Base-by-base conservation (phyloP, 2,113 vertebrate species). In the Glareola pratincola region DNA sequence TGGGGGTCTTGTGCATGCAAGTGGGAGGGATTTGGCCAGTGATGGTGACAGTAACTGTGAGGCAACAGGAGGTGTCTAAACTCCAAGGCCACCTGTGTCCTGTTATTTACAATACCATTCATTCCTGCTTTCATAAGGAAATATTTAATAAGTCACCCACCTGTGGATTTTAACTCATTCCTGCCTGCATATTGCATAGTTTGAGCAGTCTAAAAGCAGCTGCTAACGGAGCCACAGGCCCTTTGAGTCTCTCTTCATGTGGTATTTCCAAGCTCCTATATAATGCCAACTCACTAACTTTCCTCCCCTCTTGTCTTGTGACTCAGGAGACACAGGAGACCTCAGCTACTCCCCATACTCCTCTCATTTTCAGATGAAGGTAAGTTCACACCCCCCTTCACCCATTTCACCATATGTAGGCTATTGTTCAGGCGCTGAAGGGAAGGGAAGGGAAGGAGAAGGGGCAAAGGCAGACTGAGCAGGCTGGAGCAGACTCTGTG, bases 341-440 rank as follows among this genome's bases (percentile, higher is more conserved):
- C 15, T 34, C 3, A 56, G 39, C 36, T 96, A 97, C 23, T 94
- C 96, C 15, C 97, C 97, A 0, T 98, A 98, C 2, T 50, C 98
- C 54, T 97, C 98, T 68, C 95, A 98, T 37, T 97, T 98, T 39
- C 98, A 97, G 92, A 93, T 98, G 80, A 97, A 98, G 98, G 98
- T 98, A 94, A 96, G 63, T 81, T 64, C 53, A 19, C 17, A 9
- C 8, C 14, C n/a, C 20, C 4, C 21, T 10, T 96, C 36, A 8
- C 59, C 37, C 1, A 0, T 29, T 75, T 43, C 29, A 36, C 71
- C 30, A 23, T 14, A 3, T 16, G 24, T 15, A 71, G 69, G 60
- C 53, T 66, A 4, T 54, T 37, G 60, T 73, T 77, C 51, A 48
- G 30, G 18, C 1, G 8, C 16, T 39, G 36, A 53, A 32, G 47